A percentile compares a stretch with the other conserved stretches of the same genome.
Conservation (phyloP, 2,888 invertebrate genomes). For the Calliphora vomitoria region DNA sequence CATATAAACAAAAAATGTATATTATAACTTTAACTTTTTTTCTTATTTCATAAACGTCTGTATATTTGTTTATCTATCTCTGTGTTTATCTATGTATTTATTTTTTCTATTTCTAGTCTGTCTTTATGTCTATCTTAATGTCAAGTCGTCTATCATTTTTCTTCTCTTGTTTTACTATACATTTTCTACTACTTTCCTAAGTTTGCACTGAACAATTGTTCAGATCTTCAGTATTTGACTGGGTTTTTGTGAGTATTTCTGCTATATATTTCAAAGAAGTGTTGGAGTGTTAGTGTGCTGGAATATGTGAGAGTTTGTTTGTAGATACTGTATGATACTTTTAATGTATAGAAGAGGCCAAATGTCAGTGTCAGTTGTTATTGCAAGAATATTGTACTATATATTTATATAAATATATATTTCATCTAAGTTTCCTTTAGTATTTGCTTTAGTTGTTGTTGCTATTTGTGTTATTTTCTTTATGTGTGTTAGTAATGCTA, state of each 20-base stretch:
- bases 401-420: neutral
- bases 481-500: neutral
- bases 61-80: constrained; percentile 7
- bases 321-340: constrained; percentile 40
- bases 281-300: neutral
- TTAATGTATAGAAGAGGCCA: constrained; percentile 50
- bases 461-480: neutral
- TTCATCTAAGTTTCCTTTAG: constrained; percentile 2
- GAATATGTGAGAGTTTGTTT: constrained; percentile 11
- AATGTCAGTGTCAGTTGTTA: constrained; percentile 66
- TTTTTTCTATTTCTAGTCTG: constrained; percentile 11
- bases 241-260: neutral
- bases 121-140: constrained; percentile 58
- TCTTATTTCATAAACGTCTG: constrained; percentile 8
- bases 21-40: neutral
- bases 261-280: neutral
- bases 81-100: constrained; percentile 24
- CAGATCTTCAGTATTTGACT: neutral
- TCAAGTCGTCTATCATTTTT: constrained; percentile 63
- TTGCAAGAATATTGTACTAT: constrained; percentile 35
- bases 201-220: constrained; percentile 17
- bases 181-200: constrained; percentile 1
- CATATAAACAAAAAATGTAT: constrained; percentile 5
- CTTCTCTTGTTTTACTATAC: neutral
- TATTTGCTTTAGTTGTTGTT: constrained; percentile 13